Percentiles rank a stretch among this genome's conserved stretches.
Evolutionary conservation across 2,888 invertebrate species (phyloP).

Genomic region (Dichetophora obliterata): DNA sequence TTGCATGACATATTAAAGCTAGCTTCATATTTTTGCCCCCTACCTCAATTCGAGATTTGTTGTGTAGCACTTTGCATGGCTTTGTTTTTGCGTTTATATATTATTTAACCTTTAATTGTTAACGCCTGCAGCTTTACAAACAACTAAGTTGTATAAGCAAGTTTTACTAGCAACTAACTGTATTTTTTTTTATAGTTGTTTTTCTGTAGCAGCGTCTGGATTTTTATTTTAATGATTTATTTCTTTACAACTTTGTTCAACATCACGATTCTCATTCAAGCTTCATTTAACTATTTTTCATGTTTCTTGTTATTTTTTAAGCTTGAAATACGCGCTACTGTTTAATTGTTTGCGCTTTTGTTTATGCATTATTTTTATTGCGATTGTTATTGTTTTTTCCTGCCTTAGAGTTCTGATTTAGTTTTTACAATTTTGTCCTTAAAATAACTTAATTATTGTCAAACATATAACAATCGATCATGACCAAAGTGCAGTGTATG

Average conservation of each 20-base stretch:
- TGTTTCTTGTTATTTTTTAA: neutral
- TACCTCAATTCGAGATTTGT: neutral
- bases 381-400: neutral
- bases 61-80: neutral
- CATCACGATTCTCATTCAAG: neutral
- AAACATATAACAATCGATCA: neutral
- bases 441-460: neutral
- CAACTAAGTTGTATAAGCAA: neutral
- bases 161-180: too few relatives aligned
- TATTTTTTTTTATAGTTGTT: neutral
- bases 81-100: neutral
- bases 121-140: slow-evolving; percentile 20
- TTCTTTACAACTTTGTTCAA: neutral
- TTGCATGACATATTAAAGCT: neutral
- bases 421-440: neutral
- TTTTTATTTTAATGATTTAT: neutral
- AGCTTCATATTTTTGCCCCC: neutral
- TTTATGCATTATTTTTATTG: neutral
- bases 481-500: neutral
- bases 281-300: neutral
- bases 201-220: neutral
- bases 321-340: neutral
- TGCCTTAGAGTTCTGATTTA: neutral
- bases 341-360: neutral
- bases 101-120: slow-evolving; percentile 18